phyloP scores from a whole-genome alignment of 2,113 vertebrate species.

The Heteronetta atricapilla region DNA sequence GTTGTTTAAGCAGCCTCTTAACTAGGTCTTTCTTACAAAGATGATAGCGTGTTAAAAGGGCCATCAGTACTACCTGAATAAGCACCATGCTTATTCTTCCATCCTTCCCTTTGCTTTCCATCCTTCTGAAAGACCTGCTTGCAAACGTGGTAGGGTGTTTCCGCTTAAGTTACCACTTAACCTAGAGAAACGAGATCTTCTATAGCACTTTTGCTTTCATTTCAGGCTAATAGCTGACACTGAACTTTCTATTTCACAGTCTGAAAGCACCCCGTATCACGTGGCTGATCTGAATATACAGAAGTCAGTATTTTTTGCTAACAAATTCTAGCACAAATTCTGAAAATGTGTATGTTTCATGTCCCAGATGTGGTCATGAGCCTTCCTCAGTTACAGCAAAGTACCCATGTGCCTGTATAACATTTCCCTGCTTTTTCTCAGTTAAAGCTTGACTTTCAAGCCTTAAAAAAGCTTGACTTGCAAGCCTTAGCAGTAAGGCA shows the following conservation, averaged over 20 bases:
- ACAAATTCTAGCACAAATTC: background rate
- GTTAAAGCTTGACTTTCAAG: background rate
- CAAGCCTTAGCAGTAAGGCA: background rate
- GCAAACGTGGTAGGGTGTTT: background rate
- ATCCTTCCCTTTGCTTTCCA: background rate
- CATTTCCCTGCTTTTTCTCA: background rate
- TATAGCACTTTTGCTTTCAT: background rate
- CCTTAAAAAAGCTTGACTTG: background rate
- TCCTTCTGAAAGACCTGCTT: background rate
- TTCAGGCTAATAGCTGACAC: background rate
- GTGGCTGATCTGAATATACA: background rate
- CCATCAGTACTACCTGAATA: background rate
- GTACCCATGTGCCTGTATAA: background rate
- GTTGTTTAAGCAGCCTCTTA: background rate
- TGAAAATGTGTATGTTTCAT: background rate
- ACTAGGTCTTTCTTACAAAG: background rate
- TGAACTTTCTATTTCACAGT: background rate
- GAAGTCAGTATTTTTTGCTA: background rate
- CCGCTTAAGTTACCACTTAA: background rate
- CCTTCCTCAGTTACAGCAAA: background rate
- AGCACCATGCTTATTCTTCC: background rate
- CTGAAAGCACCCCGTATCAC: background rate
- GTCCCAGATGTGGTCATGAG: background rate
- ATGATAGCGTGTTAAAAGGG: background rate
- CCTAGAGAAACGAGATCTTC: background rate